A percentile compares a stretch with the other conserved stretches of the same genome.
Evolutionary conservation across 2,113 vertebrate species (phyloP).

Genomic region (Bos taurus): ARS-UCD2.0 NC_037356.1:14745001-14745500

Average conservation of each 20-base stretch:
- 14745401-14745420: neutral
- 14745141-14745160: neutral
- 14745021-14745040: accelerated
- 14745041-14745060: neutral
- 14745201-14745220: neutral
- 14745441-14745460: neutral
- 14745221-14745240: neutral
- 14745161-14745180: neutral
- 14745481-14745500: neutral
- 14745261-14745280: neutral
- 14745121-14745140: neutral
- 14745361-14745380: neutral
- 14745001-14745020: neutral
- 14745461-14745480: neutral
- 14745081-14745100: neutral
- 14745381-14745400: neutral
- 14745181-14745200: neutral
- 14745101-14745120: neutral
- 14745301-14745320: neutral
- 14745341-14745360: neutral
- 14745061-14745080: neutral
- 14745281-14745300: neutral
- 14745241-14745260: neutral
- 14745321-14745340: neutral
- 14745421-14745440: neutral